These are phyloP conservation scores for Drosophila peninsularis DNA, from an alignment of 2,888 invertebrate genomes.

Conservation along the genomic window DNA sequence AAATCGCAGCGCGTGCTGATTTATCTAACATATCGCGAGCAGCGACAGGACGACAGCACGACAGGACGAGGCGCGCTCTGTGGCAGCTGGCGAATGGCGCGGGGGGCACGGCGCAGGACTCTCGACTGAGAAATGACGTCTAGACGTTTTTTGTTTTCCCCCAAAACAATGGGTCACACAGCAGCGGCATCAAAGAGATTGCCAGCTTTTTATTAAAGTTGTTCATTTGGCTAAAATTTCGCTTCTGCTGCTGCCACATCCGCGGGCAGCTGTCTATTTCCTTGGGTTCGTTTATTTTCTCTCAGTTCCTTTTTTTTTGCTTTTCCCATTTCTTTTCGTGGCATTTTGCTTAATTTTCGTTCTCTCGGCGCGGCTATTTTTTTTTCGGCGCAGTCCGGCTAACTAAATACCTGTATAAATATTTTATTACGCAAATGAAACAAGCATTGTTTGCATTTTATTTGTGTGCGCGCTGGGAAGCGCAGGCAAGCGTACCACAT, in stretches of 20 bases:
- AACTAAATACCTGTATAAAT: constrained; percentile 79
- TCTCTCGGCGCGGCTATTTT: constrained; percentile 30
- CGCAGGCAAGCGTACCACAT: constrained; percentile 54
- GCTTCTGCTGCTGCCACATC: constrained; percentile 10
- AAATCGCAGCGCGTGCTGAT: constrained; percentile 60
- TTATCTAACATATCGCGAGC: constrained; percentile 55
- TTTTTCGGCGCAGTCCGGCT: constrained; percentile 50
- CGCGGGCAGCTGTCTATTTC: constrained; percentile 31
- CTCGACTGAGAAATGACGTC: constrained; percentile 68
- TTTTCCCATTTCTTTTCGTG: constrained; percentile 12
- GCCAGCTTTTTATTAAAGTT: constrained; percentile 31
- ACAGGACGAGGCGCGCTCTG: constrained; percentile 27
- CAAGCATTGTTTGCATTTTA: constrained; percentile 78
- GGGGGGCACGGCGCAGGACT: background rate
- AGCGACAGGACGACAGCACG: constrained; percentile 22
- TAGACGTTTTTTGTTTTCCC: constrained; percentile 65
- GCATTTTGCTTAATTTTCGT: constrained; percentile 57
- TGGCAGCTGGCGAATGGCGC: background rate
- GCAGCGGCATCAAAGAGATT: constrained; percentile 14
- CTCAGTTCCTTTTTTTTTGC: background rate
- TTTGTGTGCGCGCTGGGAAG: constrained; percentile 45
- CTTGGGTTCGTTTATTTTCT: constrained; percentile 17
- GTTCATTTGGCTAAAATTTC: constrained; percentile 21
- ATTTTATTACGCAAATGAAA: constrained; percentile 79
- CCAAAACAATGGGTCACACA: constrained; percentile 39